Conservation (phyloP, 2,888 invertebrate genomes). For the Drosophila robusta region DNA sequence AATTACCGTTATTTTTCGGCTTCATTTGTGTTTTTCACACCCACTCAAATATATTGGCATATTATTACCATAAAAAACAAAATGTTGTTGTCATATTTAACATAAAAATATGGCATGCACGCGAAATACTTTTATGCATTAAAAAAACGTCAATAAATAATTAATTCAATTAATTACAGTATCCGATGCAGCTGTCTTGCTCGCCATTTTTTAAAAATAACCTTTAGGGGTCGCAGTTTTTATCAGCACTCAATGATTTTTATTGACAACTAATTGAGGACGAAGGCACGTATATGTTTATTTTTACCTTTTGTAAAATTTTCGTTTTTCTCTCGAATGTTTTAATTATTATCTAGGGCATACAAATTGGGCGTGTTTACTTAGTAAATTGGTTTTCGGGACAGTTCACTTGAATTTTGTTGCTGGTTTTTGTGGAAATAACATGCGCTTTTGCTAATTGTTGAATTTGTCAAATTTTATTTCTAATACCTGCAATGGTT, state of each 20-base stretch:
- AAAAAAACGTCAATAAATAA: constrained; percentile 43
- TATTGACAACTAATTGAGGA: constrained; percentile 25
- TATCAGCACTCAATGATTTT: constrained; percentile 29
- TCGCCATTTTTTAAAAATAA: constrained; percentile 46
- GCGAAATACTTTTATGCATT: constrained; percentile 5
- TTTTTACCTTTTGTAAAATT: background rate
- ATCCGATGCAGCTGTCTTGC: constrained; percentile 16
- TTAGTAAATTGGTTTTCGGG: constrained; percentile 37
- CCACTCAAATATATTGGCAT: background rate
- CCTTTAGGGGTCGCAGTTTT: constrained; percentile 22
- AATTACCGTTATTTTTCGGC: background rate
- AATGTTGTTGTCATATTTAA: constrained; percentile 3
- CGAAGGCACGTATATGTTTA: constrained; percentile 7
- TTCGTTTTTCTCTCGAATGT: constrained; percentile 8
- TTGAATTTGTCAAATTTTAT: constrained; percentile 45
- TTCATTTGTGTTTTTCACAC: constrained; percentile 31
- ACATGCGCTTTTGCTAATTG: constrained; percentile 44
- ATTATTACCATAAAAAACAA: constrained; percentile 8
- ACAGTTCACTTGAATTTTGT: constrained; percentile 3
- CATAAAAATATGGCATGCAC: constrained; percentile 13
- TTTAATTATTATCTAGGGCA: constrained; percentile 25
- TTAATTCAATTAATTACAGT: constrained; percentile 65
- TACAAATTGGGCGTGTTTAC: constrained; percentile 43
- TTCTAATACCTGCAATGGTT: constrained; percentile 7
- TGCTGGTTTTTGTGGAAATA: background rate